Evolutionary conservation across 2,797 vertebrate species (phyloP), one percentile per base, ranked within the genome.

Genomic region (Lacerta bilineata): DNA sequence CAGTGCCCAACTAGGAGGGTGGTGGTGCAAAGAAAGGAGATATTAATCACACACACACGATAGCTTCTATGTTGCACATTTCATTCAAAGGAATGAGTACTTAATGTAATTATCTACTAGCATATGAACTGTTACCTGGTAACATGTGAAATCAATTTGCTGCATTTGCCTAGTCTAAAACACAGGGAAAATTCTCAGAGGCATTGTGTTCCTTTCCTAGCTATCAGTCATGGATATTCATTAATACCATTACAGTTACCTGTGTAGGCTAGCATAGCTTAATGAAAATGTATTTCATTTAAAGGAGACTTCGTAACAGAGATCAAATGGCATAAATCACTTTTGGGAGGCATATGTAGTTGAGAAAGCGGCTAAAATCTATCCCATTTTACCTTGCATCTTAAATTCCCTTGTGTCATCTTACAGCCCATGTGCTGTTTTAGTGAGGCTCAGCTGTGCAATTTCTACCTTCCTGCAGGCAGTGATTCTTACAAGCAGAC

Each of bases 401-500:
- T 88, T 61, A 29, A 18, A 3, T 81, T 71, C 80, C 88, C 80
- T 2, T 0, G 25, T 46, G 87, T 41, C 74, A 6, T 36, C 29
- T 88, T 29, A 8, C 0, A 46, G 88, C 85, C 86, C 72, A 87
- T 69, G 36, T 55, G 83, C 74, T 87, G 1, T 0, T 15, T 88
- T 85, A 27, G 87, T 64, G 50, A 91, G 91, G 71, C 94, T 93
- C 85, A 90, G 83, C 89, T 86, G 50, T 88, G 89, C 86, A 83
- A 68, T 89, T 91, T 87, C 88, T 90, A 18, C 78, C 87, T 83
- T 84, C 90, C 91, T 92, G 82, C 75, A 39, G 91, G 93, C 94
- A 18, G 85, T 2, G 71, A 83, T 74, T 94, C 91, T 91, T 89
- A 43, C 84, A 90, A 87, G 87, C 93, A 91, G 92, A 90, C 91